These are phyloP conservation scores for Steinernema carpocapsae DNA, from an alignment of 2,888 invertebrate genomes.

Conservation along the genomic window DNA sequence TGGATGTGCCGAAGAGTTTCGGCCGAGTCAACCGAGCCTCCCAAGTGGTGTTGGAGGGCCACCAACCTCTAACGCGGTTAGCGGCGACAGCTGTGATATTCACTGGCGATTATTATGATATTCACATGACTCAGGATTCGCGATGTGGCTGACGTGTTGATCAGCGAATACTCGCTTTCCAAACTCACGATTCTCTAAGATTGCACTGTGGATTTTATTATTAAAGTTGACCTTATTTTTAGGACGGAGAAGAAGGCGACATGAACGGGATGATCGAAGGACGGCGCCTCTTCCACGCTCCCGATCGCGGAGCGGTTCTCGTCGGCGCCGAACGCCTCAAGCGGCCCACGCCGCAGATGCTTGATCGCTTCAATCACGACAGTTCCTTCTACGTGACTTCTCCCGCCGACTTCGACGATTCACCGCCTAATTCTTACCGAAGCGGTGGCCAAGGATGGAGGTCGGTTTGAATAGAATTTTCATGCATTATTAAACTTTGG, in stretches of 20 bases:
- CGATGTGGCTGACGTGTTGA: neutral
- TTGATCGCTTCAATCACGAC: slow-evolving; percentile 21
- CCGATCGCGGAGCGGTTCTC: slow-evolving; percentile 8
- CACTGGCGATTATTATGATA: neutral
- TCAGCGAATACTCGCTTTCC: too few relatives aligned
- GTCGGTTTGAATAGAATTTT: neutral
- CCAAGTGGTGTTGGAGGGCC: slow-evolving; percentile 15
- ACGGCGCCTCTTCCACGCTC: slow-evolving; percentile 25
- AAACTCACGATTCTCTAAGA: neutral
- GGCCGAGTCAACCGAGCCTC: neutral
- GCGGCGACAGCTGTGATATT: slow-evolving; percentile 13
- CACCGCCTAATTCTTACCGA: neutral
- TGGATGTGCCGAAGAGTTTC: neutral
- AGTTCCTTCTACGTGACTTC: slow-evolving; percentile 11
- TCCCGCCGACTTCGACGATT: slow-evolving; percentile 7
- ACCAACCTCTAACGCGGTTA: neutral
- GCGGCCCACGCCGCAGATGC: neutral
- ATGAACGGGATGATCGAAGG: slow-evolving; percentile 10
- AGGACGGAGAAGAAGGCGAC: slow-evolving; percentile 20
- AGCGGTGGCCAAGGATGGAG: neutral
- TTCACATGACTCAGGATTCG: neutral
- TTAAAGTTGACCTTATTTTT: neutral
- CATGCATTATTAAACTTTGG: neutral
- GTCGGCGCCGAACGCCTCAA: slow-evolving; percentile 11
- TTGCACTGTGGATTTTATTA: neutral